Evolutionary conservation across 2,888 invertebrate genomes (phyloP).

Genomic region (Rhabditoides inermis): DNA sequence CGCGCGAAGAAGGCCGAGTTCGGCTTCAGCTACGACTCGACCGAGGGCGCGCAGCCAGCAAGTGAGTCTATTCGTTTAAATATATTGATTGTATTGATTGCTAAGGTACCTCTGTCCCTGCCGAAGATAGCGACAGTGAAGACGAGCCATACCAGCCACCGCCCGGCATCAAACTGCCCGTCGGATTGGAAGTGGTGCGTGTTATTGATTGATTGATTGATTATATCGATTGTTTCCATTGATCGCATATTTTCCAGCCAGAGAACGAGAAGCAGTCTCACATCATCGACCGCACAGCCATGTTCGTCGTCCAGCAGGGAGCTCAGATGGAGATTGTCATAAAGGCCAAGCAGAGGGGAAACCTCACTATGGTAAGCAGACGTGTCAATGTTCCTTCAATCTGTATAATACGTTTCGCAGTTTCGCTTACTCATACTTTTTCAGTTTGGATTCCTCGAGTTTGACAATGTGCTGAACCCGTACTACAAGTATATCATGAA

Average conservation of each 20-base stretch:
- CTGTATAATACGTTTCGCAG: too few species aligned
- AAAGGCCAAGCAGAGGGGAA: constrained; percentile 77
- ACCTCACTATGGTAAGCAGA: too few species aligned
- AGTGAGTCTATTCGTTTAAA: too few species aligned
- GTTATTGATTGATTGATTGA: too few species aligned
- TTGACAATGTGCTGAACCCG: constrained; percentile 72
- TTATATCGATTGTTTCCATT: not conserved
- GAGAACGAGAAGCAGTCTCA: constrained; percentile 53
- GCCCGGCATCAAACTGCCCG: constrained; percentile 68
- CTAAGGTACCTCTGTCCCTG: too few species aligned
- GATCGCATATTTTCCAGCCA: constrained; percentile 28
- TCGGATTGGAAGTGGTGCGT: constrained; percentile 60
- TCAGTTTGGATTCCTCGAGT: constrained; percentile 84
- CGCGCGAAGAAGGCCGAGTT: constrained; percentile 64
- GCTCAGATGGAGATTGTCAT: constrained; percentile 96
- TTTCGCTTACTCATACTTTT: constrained; percentile 57
- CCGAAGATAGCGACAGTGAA: constrained; percentile 31
- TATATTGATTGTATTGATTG: too few species aligned
- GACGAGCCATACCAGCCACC: constrained; percentile 68
- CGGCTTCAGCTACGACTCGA: constrained; percentile 7
- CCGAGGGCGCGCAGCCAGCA: constrained; percentile 1
- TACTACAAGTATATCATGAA: constrained; percentile 71
- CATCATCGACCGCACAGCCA: constrained; percentile 79
- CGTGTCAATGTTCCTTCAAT: too few species aligned
- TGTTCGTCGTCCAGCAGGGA: constrained; percentile 61